Evolutionary conservation across 2,888 invertebrate genomes (phyloP).

Genomic region (Pandemis heparana): DNA sequence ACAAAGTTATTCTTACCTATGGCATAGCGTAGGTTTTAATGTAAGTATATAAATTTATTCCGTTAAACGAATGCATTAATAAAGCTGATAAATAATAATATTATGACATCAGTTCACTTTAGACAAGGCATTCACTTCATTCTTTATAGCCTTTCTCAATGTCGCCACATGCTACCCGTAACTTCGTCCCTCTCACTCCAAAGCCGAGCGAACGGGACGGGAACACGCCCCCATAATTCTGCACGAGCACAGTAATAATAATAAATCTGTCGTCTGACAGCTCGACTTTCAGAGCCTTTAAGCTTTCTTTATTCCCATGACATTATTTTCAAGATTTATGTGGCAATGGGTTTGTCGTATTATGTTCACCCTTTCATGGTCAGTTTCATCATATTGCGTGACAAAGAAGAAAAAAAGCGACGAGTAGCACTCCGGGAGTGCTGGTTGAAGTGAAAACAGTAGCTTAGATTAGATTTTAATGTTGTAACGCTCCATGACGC

Average conservation of each 20-base stretch:
- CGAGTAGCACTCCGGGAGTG: too few relatives aligned
- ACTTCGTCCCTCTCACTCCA: neutral
- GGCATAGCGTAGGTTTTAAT: too few relatives aligned
- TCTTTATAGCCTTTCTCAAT: neutral
- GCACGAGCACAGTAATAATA: neutral
- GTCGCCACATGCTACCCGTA: neutral
- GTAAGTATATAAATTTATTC: too few relatives aligned
- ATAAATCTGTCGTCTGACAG: constrained; percentile 17
- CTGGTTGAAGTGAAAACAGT: too few relatives aligned
- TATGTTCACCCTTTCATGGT: neutral
- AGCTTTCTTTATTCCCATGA: constrained; percentile 9
- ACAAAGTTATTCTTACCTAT: too few relatives aligned
- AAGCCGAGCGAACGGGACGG: neutral
- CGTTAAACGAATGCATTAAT: too few relatives aligned
- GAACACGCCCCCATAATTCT: neutral
- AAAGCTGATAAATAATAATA: neutral
- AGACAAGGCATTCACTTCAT: constrained; percentile 1
- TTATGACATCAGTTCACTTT: neutral
- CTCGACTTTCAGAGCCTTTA: constrained; percentile 1
- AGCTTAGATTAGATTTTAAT: too few relatives aligned
- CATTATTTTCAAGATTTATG: constrained; percentile 9
- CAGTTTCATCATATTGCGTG: neutral
- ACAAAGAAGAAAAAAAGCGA: too few relatives aligned
- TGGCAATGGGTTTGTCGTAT: neutral
- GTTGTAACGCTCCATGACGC: too few relatives aligned